Evolutionary conservation across 2,888 invertebrate species (phyloP).

Genomic region (Tetragonula carbonaria): DNA sequence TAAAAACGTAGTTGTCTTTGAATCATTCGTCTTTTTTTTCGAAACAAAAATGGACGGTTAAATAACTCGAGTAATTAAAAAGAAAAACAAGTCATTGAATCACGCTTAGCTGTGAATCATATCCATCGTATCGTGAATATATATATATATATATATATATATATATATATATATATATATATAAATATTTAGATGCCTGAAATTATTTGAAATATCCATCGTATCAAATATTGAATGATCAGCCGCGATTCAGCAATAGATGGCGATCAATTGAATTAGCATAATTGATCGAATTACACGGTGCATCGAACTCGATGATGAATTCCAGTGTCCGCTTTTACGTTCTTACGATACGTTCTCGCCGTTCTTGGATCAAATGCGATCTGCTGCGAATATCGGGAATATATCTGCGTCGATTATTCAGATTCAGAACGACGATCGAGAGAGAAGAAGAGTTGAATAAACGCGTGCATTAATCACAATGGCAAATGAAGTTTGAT

Average conservation of each 20-base stretch:
- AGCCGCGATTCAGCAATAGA: background rate
- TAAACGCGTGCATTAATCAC: conserved; percentile 22
- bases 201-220: background rate
- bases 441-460: background rate
- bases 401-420: conserved; percentile 23
- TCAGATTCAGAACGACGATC: background rate
- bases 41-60: background rate
- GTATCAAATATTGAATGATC: background rate
- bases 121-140: background rate
- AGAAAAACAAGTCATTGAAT: no score
- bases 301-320: background rate
- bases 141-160: no score
- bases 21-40: background rate
- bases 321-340: background rate
- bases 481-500: conserved; percentile 1
- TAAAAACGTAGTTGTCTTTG: background rate
- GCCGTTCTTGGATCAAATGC: background rate
- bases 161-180: no score
- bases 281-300: background rate
- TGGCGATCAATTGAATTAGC: background rate
- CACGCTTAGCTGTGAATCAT: no score
- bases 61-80: background rate
- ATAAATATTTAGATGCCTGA: background rate
- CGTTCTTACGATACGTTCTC: conserved; percentile 1
- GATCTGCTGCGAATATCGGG: conserved; percentile 1